Conservation (phyloP, 37 sponge, comb jelly and placozoan genomes). For the Mnemiopsis leidyi region DNA sequence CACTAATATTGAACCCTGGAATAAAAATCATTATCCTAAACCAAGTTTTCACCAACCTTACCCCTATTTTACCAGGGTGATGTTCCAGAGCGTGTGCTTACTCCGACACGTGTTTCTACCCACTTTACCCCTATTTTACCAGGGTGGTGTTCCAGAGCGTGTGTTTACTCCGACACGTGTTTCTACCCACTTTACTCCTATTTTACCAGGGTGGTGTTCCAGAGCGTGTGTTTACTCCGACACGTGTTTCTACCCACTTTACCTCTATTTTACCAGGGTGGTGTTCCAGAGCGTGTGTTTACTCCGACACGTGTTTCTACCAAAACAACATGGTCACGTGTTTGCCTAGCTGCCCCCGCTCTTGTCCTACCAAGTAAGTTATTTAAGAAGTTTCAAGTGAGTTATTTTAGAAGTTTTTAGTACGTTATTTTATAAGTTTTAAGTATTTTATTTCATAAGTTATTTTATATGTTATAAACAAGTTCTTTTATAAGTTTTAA, state of each 20-base stretch:
- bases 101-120: not conserved
- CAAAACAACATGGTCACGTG: slow-evolving; percentile 24
- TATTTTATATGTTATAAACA: no score
- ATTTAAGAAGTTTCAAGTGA: not conserved
- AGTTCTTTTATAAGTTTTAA: no score
- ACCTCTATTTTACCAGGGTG: not conserved
- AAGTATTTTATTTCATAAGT: no score
- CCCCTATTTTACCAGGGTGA: not conserved
- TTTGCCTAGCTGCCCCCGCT: not conserved
- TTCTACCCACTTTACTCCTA: not conserved
- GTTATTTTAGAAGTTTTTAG: not conserved
- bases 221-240: not conserved
- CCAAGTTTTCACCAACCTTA: not conserved
- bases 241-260: not conserved
- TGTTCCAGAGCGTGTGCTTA: not conserved
- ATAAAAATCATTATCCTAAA: not conserved
- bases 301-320: slow-evolving; percentile 7
- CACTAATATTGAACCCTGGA: no score
- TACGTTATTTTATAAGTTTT: no score
- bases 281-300: slow-evolving; percentile 3
- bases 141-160: not conserved
- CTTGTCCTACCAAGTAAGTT: not conserved
- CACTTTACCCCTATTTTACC: not conserved
- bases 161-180: not conserved
- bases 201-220: not conserved